phyloP scores from a whole-genome alignment of 2,888 invertebrate species.

The Eustalomyia histrio region DNA sequence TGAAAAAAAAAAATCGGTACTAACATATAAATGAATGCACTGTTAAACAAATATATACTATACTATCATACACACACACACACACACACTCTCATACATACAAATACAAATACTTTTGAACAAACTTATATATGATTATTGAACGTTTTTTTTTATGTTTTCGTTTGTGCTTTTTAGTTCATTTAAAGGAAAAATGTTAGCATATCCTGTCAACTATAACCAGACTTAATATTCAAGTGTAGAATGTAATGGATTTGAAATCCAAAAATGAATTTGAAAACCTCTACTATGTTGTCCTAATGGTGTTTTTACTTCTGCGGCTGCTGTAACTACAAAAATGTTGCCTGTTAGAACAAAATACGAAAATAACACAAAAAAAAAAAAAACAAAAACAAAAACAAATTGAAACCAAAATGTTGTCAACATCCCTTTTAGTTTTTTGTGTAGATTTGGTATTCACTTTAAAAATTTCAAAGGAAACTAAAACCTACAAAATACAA shows the following conservation, averaged over 20 bases:
- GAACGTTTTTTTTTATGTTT: not conserved
- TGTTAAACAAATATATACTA: slow-evolving; percentile 20
- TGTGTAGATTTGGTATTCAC: not conserved
- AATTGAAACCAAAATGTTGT: slow-evolving; percentile 6
- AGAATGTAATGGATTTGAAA: not conserved
- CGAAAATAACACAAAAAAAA: not conserved
- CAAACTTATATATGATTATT: slow-evolving; percentile 1
- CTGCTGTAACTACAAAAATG: slow-evolving; percentile 1
- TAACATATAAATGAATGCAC: slow-evolving; percentile 23
- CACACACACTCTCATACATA: not conserved
- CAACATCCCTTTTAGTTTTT: slow-evolving; percentile 6
- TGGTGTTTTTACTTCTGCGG: not conserved
- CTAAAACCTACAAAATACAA: not conserved
- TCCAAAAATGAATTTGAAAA: not conserved
- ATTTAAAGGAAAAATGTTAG: slow-evolving; percentile 5
- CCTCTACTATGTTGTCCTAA: slow-evolving; percentile 5
- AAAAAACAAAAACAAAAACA: not conserved
- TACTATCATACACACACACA: not conserved
- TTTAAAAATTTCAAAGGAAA: slow-evolving; percentile 3
- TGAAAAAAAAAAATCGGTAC: slow-evolving; percentile 16
- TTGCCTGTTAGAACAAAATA: not conserved
- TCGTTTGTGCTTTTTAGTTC: slow-evolving; percentile 7
- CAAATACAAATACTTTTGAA: not conserved
- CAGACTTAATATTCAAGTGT: slow-evolving; percentile 4
- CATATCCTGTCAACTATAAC: slow-evolving; percentile 4